phyloP scores from a whole-genome alignment of 1,140 invertebrate species.

The Trachymyrmex septentrionalis region DNA sequence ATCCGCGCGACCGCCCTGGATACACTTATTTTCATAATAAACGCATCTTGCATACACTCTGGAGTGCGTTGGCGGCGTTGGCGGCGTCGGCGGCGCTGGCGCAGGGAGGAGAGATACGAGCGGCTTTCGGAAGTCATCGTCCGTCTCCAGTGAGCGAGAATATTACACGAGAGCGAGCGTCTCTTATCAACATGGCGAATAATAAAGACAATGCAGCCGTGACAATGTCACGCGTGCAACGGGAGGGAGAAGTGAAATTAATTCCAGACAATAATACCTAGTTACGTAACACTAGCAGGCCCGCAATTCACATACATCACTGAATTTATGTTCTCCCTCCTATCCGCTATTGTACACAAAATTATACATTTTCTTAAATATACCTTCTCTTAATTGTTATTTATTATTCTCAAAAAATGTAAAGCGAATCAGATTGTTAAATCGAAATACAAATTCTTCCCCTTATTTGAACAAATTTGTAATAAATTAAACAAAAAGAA shows the following conservation, averaged over 20 bases:
- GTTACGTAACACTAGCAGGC: background rate
- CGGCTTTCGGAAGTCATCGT: slow-evolving; percentile 44
- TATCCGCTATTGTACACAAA: background rate
- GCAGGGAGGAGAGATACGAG: background rate
- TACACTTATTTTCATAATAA: slow-evolving; percentile 65
- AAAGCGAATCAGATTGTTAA: background rate
- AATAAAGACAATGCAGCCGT: slow-evolving; percentile 4
- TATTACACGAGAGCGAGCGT: background rate
- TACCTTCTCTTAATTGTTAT: background rate
- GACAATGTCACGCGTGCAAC: background rate
- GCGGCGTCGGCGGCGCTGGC: background rate
- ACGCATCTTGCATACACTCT: slow-evolving; percentile 48
- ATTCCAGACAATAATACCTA: background rate
- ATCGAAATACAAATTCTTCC: background rate
- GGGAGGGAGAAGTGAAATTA: slow-evolving; percentile 11
- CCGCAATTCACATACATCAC: background rate
- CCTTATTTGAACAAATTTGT: no score
- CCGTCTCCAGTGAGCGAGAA: slow-evolving; percentile 16
- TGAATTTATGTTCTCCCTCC: background rate
- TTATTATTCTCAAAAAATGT: background rate
- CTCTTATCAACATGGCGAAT: slow-evolving; percentile 14
- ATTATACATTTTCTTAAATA: background rate
- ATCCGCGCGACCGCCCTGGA: slow-evolving; percentile 45
- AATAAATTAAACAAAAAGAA: no score
- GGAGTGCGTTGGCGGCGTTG: background rate